These are phyloP conservation scores for Drosophila birchii DNA, from an alignment of 2,888 invertebrate genomes.

Conservation along the genomic window DNA sequence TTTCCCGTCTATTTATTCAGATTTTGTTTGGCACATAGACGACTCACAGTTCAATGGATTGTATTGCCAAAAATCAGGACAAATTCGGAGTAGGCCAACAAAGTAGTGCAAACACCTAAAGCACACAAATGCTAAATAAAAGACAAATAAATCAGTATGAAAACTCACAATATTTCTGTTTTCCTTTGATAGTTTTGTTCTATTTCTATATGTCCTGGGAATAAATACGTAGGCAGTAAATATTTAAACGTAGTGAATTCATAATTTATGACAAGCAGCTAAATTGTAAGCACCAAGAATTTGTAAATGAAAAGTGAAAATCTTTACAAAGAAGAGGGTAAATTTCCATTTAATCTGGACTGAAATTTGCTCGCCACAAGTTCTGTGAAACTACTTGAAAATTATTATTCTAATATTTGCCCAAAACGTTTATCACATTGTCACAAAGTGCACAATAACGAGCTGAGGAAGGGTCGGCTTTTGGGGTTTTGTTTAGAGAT, in stretches of 20 bases:
- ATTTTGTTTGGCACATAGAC: too few relatives aligned
- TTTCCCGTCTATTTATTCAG: not conserved
- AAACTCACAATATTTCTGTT: slow-evolving; percentile 31
- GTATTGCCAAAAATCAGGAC: slow-evolving; percentile 5
- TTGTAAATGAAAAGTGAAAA: slow-evolving; percentile 62
- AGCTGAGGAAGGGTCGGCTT: slow-evolving; percentile 11
- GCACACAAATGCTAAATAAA: slow-evolving; percentile 54
- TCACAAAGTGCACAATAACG: slow-evolving; percentile 24
- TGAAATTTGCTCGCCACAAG: slow-evolving; percentile 19
- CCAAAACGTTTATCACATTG: slow-evolving; percentile 55
- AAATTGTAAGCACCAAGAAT: slow-evolving; percentile 39
- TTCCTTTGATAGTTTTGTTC: slow-evolving; percentile 17
- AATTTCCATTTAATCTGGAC: slow-evolving; percentile 16
- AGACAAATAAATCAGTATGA: slow-evolving; percentile 63
- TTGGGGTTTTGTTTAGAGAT: slow-evolving; percentile 47
- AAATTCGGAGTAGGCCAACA: slow-evolving; percentile 6
- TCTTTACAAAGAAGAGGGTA: slow-evolving; percentile 6
- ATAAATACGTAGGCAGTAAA: slow-evolving; percentile 32
- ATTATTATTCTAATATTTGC: slow-evolving; percentile 52
- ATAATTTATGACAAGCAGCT: slow-evolving; percentile 48
- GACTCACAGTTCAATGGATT: not conserved
- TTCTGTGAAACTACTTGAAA: slow-evolving; percentile 32
- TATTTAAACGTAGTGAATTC: slow-evolving; percentile 16
- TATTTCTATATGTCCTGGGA: slow-evolving; percentile 9
- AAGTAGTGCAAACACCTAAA: slow-evolving; percentile 39